Evolutionary conservation across 2,888 invertebrate species (phyloP).

Genomic region (Xanthia icteritia): DNA sequence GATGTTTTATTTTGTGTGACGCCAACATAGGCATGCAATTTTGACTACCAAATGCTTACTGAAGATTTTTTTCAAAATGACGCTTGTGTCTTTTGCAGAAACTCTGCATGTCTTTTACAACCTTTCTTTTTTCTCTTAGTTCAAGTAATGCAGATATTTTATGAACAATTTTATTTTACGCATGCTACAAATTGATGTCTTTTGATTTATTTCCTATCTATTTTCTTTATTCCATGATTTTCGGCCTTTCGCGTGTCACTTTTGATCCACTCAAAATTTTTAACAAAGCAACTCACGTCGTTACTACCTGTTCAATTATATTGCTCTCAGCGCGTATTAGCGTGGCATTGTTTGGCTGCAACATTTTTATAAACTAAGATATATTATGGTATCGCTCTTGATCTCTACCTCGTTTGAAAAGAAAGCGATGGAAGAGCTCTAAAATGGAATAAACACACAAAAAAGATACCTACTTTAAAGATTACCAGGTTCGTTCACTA

Average conservation of each 20-base stretch:
- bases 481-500: background rate
- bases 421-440: background rate
- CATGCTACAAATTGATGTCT: constrained; percentile 11
- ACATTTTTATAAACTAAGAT: background rate
- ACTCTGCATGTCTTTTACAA: background rate
- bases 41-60: constrained; percentile 23
- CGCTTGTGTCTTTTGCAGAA: background rate
- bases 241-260: constrained; percentile 27
- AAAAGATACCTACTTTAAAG: background rate
- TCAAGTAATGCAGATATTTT: background rate
- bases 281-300: no score
- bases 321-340: background rate
- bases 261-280: background rate
- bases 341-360: background rate
- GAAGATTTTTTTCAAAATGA: background rate
- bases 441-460: background rate
- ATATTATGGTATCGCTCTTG: no score
- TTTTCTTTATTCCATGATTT: constrained; percentile 24
- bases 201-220: constrained; percentile 21
- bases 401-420: background rate
- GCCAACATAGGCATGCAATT: constrained; percentile 4
- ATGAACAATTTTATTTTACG: background rate
- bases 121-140: background rate
- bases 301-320: background rate
- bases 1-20: background rate